Evolutionary conservation across 2,888 invertebrate genomes (phyloP), one percentile per base, ranked within the genome.

Genomic region (Drosophila aldrichi): DNA sequence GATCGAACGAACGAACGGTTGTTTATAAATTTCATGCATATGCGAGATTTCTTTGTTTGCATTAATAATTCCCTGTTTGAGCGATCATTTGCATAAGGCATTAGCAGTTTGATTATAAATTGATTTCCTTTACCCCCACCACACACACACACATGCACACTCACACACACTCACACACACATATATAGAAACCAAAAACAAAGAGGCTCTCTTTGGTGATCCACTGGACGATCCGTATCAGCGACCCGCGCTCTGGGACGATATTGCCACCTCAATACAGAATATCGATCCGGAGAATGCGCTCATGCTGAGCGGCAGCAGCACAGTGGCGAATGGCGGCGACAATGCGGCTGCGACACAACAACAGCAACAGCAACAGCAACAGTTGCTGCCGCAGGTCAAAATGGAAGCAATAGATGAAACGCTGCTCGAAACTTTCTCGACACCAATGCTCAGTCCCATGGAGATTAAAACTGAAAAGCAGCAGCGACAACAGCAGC

Each of bases 221-320:
- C 90, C 92, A 66, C 65, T 87, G 61, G 97, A 97, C 93, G 97
- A 97, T 93, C 96, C 96, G 60, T 97, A 97, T 93, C 95, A 97
- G 82, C 96, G 97, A 88, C 97, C 97, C 49, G 96, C 97, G 38
- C 94, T 97, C 46, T 97, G 97, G 97, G 97, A 97, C 93, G 97
- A 97, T 94, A 97, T 97, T 92, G 96, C 97, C 78, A 96, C 97
- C 92, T 97, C 97, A 91, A 97, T 97, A 93, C 96, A 97, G 92
- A 97, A 97, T 93, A 96, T 97, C 91, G 97, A 97, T 92, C 97
- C 97, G 34, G 97, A 97, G 92, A 97, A 97, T 92, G 97, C 97
- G 60, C 96, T 97, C 90, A 97, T 97, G 96, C 94, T 97, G 83
- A 96, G 96, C 76, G 94, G 96, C 61, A 90, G 96, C 61, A 90